These are phyloP conservation scores for Ctenochaetus hawaiiensis DNA, from an alignment of 2,797 vertebrate genomes.

Conservation along the genomic window DNA sequence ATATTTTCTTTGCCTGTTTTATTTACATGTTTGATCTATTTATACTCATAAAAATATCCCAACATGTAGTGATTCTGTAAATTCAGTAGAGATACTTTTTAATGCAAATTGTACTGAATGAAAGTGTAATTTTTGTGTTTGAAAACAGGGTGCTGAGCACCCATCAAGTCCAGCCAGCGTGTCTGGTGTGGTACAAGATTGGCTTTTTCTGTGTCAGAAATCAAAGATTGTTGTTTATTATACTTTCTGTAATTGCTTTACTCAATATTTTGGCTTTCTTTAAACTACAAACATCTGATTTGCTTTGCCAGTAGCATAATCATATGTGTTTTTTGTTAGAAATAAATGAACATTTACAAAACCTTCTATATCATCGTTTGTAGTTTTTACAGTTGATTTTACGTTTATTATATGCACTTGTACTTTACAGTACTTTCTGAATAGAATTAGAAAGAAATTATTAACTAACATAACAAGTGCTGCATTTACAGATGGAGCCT, in stretches of 20 bases:
- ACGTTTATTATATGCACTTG: neutral
- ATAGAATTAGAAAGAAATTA: neutral
- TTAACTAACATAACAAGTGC: neutral
- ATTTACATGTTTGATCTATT: conserved; percentile 41
- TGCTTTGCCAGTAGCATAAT: conserved; percentile 60
- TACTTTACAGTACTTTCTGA: neutral
- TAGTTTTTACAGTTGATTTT: neutral
- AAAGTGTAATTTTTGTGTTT: conserved; percentile 51
- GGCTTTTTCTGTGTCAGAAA: conserved; percentile 65
- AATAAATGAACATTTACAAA: conserved; percentile 63
- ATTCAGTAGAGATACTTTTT: conserved; percentile 21
- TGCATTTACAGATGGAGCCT: no score
- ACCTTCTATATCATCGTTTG: conserved; percentile 1
- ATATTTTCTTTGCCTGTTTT: conserved; percentile 23
- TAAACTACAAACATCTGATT: conserved; percentile 53
- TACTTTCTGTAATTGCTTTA: conserved; percentile 53
- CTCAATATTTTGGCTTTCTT: conserved; percentile 40
- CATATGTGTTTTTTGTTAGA: conserved; percentile 49
- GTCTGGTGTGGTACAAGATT: conserved; percentile 44
- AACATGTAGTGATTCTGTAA: conserved; percentile 13
- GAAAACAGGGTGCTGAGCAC: conserved; percentile 82
- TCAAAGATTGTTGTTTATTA: conserved; percentile 50
- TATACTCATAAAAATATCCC: conserved; percentile 27
- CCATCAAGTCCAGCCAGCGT: conserved; percentile 60
- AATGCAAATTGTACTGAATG: conserved; percentile 43